Percentiles rank a stretch among this genome's conserved stretches.
Evolutionary conservation across 1,140 invertebrate genomes (phyloP).

Genomic region (Euwallacea similis): DNA sequence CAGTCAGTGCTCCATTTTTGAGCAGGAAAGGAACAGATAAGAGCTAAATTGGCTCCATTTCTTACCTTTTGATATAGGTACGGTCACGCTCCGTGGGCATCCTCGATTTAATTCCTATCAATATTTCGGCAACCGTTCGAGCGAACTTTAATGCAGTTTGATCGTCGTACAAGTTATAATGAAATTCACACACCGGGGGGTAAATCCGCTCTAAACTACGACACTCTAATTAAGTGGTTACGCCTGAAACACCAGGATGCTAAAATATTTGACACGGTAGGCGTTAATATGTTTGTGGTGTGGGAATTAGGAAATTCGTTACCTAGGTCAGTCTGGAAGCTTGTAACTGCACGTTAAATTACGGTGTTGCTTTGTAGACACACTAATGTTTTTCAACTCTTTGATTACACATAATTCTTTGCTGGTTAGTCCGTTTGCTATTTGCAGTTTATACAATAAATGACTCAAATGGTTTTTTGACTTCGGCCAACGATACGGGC

Average conservation of each 20-base stretch:
- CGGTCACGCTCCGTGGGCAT: too few species aligned
- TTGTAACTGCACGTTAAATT: background rate
- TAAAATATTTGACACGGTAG: slow-evolving; percentile 4
- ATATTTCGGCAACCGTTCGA: too few species aligned
- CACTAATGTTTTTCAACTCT: too few species aligned
- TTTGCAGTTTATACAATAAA: too few species aligned
- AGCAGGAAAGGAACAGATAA: background rate
- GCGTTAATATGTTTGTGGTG: slow-evolving; percentile 3
- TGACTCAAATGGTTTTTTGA: too few species aligned
- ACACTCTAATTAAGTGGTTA: slow-evolving; percentile 4
- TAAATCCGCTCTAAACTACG: background rate
- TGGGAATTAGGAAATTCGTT: background rate
- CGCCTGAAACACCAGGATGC: background rate
- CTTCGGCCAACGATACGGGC: too few species aligned
- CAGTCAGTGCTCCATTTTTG: slow-evolving; percentile 1
- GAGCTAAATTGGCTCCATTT: background rate
- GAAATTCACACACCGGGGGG: background rate
- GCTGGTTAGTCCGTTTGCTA: too few species aligned
- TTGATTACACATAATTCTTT: too few species aligned
- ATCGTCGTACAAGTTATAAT: background rate
- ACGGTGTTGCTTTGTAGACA: background rate
- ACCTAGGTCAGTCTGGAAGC: background rate
- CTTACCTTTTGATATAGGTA: too few species aligned
- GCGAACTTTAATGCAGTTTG: background rate
- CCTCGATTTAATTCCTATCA: too few species aligned